Percentiles rank a stretch among this genome's conserved stretches.
Conservation (phyloP, 2,113 vertebrate species). For the Bagarius yarrelli region DNA sequence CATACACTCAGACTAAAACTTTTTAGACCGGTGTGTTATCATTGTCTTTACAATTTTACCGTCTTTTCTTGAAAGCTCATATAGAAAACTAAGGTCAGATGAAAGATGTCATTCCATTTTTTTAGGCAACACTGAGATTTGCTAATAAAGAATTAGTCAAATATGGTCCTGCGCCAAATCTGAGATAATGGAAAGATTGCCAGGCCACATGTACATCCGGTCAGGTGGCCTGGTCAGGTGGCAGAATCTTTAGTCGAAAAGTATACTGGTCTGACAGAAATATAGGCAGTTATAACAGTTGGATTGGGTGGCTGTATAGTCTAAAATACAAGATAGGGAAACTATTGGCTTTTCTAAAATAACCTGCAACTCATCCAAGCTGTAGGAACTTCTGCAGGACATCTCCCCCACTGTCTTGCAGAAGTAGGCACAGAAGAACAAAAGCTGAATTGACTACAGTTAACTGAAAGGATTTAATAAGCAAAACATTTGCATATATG, state of each 20-base stretch:
- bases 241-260: slow-evolving; percentile 30
- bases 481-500: slow-evolving; percentile 44
- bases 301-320: slow-evolving; percentile 36
- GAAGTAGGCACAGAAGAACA: slow-evolving; percentile 32
- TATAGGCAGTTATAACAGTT: slow-evolving; percentile 15
- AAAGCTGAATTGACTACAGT: slow-evolving; percentile 31
- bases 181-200: too few species aligned
- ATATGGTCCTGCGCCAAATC: too few species aligned
- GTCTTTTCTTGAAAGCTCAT: too few species aligned
- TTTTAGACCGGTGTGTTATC: too few species aligned
- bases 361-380: slow-evolving; percentile 35
- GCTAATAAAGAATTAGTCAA: too few species aligned
- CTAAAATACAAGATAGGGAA: slow-evolving; percentile 43
- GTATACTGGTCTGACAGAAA: slow-evolving; percentile 37
- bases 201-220: too few species aligned
- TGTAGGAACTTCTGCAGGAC: slow-evolving; percentile 28
- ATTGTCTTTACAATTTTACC: too few species aligned
- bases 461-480: slow-evolving; percentile 36
- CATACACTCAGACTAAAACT: too few species aligned
- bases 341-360: slow-evolving; percentile 47
- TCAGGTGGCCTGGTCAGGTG: not conserved
- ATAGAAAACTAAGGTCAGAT: too few species aligned
- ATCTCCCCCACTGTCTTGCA: not conserved
- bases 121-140: too few species aligned
- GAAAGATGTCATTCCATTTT: too few species aligned